These are phyloP conservation scores for Acanthiza pusilla DNA, from an alignment of 2,797 vertebrate genomes.

Conservation along the genomic window DNA sequence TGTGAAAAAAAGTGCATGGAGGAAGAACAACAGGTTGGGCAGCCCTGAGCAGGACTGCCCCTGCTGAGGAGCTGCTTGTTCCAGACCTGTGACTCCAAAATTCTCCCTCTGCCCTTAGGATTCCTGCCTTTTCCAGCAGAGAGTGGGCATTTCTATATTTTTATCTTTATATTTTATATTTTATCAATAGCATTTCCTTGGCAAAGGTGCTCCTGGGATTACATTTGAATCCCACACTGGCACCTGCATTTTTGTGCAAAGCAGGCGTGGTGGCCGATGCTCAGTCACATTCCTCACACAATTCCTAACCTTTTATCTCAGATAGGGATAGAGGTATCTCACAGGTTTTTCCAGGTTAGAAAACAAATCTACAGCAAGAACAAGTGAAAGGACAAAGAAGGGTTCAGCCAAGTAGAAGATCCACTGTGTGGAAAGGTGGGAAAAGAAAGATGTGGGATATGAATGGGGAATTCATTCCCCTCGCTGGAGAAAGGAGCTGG, in stretches of 20 bases:
- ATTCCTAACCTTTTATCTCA: neutral
- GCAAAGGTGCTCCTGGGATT: neutral
- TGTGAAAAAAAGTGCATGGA: neutral
- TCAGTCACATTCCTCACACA: neutral
- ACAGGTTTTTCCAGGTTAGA: neutral
- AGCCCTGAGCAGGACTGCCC: neutral
- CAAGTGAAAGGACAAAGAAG: neutral
- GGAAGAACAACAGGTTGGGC: neutral
- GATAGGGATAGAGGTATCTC: neutral
- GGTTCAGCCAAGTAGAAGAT: neutral
- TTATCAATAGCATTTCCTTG: neutral
- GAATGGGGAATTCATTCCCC: neutral
- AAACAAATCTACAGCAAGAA: neutral
- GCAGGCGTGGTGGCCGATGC: neutral
- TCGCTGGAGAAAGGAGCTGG: neutral
- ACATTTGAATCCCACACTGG: neutral
- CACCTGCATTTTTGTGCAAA: neutral
- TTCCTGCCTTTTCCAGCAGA: neutral
- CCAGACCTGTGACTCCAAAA: neutral
- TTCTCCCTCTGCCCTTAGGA: neutral
- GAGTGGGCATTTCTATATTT: neutral
- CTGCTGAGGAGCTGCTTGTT: neutral
- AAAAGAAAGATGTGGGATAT: neutral
- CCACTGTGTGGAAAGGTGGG: neutral
- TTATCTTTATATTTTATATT: neutral